Conservation (phyloP, 2,797 vertebrate genomes). For the Hydrocynus forskahlii region DNA sequence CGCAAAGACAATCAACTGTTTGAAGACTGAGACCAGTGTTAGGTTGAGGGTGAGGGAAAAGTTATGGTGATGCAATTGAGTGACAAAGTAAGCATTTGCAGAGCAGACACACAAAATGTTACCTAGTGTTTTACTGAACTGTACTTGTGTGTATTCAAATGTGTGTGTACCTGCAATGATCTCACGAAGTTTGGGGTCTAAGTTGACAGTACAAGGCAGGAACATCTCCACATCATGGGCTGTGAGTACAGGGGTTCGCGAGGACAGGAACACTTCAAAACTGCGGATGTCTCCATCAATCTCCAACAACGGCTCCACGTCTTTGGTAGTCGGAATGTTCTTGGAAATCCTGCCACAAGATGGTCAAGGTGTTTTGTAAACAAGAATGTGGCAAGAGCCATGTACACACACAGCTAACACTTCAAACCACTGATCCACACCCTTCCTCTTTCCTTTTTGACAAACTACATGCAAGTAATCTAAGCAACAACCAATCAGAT, state of each 20-base stretch:
- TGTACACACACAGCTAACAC: background rate
- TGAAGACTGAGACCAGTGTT: background rate
- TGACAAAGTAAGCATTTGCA: background rate
- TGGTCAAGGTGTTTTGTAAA: background rate
- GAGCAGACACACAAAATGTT: background rate
- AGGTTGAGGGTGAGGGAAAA: background rate
- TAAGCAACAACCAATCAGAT: no score
- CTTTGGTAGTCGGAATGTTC: constrained; percentile 96
- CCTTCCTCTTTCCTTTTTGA: no score
- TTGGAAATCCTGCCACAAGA: constrained; percentile 87
- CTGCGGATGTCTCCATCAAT: constrained; percentile 94
- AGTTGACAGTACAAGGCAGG: constrained; percentile 95
- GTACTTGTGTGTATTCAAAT: background rate
- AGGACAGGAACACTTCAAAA: constrained; percentile 96
- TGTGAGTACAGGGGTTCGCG: constrained; percentile 90
- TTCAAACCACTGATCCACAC: background rate
- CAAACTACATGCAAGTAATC: no score
- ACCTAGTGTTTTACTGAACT: background rate
- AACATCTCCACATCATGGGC: constrained; percentile 92
- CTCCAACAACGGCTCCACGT: constrained; percentile 96
- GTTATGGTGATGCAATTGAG: background rate
- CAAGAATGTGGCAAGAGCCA: background rate
- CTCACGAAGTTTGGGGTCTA: constrained; percentile 96
- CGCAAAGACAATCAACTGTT: no score
- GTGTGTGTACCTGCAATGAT: constrained; percentile 88